phyloP scores from a whole-genome alignment of 1,140 invertebrate species.

The Macrotrachela quadricornifera region DNA sequence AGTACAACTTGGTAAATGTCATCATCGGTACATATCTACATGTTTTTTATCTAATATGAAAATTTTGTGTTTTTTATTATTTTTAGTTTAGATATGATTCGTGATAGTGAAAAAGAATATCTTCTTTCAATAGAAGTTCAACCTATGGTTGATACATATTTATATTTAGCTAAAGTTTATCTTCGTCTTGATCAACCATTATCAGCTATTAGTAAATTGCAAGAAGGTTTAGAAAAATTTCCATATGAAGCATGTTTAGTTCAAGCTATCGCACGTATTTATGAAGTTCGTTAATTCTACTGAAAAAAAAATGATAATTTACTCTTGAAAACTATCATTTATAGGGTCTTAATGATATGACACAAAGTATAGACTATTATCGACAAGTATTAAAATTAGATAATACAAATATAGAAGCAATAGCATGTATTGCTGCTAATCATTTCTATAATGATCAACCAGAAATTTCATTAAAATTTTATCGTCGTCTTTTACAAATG shows the following conservation, averaged over 20 bases:
- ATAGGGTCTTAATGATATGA: constrained; percentile 49
- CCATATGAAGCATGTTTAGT: constrained; percentile 58
- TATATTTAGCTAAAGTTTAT: constrained; percentile 52
- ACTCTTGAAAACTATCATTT: constrained; percentile 7
- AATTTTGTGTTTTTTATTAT: no score
- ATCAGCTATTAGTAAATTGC: constrained; percentile 63
- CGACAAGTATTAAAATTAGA: constrained; percentile 60
- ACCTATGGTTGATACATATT: constrained; percentile 46
- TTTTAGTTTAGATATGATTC: constrained; percentile 50
- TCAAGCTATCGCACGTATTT: constrained; percentile 57
- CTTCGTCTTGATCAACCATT: constrained; percentile 67
- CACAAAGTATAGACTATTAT: constrained; percentile 47
- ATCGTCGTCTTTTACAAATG: constrained; percentile 79
- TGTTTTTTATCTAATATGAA: neutral
- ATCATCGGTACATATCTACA: constrained; percentile 38
- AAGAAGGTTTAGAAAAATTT: constrained; percentile 57
- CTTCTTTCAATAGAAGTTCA: constrained; percentile 55
- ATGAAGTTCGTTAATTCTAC: constrained; percentile 35
- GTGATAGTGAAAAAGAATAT: constrained; percentile 76
- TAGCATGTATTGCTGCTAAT: constrained; percentile 83
- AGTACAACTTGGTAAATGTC: constrained; percentile 74
- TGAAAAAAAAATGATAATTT: neutral
- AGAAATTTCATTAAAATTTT: constrained; percentile 80
- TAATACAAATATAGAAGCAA: constrained; percentile 80
- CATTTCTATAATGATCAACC: constrained; percentile 96